These are phyloP conservation scores for Parapsyche elsis DNA, from an alignment of 1,140 invertebrate species.

Conservation along the genomic window DNA sequence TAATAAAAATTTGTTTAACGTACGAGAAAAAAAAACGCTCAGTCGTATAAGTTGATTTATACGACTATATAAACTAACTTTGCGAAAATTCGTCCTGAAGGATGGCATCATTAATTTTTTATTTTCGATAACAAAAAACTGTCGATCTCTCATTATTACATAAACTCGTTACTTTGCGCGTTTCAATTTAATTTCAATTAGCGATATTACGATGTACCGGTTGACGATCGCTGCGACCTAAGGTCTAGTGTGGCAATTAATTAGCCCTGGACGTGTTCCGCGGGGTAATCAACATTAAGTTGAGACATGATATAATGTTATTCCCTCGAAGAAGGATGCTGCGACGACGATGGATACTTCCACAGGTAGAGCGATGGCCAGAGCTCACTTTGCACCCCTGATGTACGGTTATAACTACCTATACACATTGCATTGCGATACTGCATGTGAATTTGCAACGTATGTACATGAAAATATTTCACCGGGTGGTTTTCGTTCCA, in stretches of 20 bases:
- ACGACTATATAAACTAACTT: too few relatives aligned
- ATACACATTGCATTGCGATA: background rate
- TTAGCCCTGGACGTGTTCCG: background rate
- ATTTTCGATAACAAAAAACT: too few relatives aligned
- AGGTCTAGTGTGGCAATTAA: background rate
- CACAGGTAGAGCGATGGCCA: background rate
- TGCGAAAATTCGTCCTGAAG: too few relatives aligned
- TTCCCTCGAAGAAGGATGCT: constrained; percentile 28
- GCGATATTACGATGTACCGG: too few relatives aligned
- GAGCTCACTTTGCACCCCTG: background rate
- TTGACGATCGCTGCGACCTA: too few relatives aligned
- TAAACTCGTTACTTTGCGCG: too few relatives aligned
- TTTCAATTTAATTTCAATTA: too few relatives aligned
- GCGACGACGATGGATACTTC: constrained; percentile 28
- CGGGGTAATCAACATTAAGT: constrained; percentile 38
- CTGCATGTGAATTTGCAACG: background rate
- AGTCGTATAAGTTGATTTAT: background rate
- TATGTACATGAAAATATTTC: too few relatives aligned
- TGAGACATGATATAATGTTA: constrained; percentile 41
- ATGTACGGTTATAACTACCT: constrained; percentile 15
- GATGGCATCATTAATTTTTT: too few relatives aligned
- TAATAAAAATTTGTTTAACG: background rate
- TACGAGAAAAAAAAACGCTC: background rate
- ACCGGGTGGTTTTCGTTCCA: too few relatives aligned
- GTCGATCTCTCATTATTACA: too few relatives aligned